Evolutionary conservation across 2,113 vertebrate genomes (phyloP), one percentile per base, ranked within the genome.

Genomic region (Riparia riparia): DNA sequence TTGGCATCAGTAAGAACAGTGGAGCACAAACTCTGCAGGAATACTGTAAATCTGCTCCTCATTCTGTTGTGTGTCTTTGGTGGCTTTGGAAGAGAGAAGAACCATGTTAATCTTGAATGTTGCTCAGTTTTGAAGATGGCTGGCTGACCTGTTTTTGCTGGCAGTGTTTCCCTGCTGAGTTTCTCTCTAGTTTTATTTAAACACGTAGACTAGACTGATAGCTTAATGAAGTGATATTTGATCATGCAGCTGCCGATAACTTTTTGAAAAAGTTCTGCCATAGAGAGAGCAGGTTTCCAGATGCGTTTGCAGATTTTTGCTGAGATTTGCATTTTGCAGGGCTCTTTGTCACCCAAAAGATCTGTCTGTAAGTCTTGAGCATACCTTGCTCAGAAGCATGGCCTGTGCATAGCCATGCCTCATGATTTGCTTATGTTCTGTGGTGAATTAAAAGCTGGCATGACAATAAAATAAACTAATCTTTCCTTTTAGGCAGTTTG

Each of bases 121-220:
- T 86, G 39, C 78, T 84, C 31, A 37, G 53, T 72, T 89, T 58
- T 70, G 68, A 63, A 73, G 83, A 34, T 89, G 83, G 39, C 72
- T 78, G 51, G 17, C 81, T 61, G 82, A 37, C 82, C 69, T 79
- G 61, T 17, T 89, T 91, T 85, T 85, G n/a, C 74, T 91, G 57
- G 65, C 82, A 65, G 2, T 31, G 44, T 74, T 94, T 93, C 44
- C 6, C 11, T 54, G 28, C 39, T 6, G 2, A 74, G 29, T 82
- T 86, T 74, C 69, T 51, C 34, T 89, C 58, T 82, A 63, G 65
- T 79, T 93, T 91, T 66, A 34, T 60, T 95, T 64, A 76, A 85
- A 64, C 19, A 15, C 10, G 14, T 79, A 53, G 31, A 79, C 44
- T 82, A 37, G 51, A 60, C 73, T 31, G 49, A 69, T 82, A 71